These are phyloP conservation scores for Pteruthius melanotis DNA, from an alignment of 2,113 vertebrate genomes.

Conservation along the genomic window DNA sequence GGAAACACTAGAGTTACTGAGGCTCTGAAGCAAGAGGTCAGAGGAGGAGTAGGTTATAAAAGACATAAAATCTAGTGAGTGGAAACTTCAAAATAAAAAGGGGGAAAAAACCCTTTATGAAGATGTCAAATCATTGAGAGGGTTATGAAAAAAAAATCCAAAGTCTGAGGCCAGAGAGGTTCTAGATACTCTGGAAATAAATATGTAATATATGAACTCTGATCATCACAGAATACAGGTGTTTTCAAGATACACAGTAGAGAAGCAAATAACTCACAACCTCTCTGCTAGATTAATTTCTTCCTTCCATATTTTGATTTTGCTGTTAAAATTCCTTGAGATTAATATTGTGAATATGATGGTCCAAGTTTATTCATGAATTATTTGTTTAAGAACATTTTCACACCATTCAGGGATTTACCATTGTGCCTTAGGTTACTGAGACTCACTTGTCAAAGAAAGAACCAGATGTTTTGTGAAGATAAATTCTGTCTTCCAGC, in stretches of 20 bases:
- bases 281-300: background rate
- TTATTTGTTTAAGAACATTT: background rate
- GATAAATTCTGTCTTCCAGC: background rate
- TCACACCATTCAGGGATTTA: background rate
- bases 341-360: background rate
- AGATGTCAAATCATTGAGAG: background rate
- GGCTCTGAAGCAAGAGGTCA: background rate
- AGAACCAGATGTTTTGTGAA: background rate
- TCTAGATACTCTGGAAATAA: background rate
- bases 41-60: background rate
- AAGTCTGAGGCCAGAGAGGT: background rate
- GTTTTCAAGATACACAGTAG: background rate
- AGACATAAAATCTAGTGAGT: background rate
- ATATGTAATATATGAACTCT: background rate
- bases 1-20: background rate
- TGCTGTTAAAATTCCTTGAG: background rate
- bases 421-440: background rate
- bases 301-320: background rate
- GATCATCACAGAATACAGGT: background rate
- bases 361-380: background rate
- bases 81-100: background rate
- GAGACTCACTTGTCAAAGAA: background rate
- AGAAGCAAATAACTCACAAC: background rate
- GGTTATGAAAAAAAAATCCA: background rate
- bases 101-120: fast-evolving